Evolutionary conservation across 2,888 invertebrate genomes (phyloP).

Genomic region (Malacosoma neustria): DNA sequence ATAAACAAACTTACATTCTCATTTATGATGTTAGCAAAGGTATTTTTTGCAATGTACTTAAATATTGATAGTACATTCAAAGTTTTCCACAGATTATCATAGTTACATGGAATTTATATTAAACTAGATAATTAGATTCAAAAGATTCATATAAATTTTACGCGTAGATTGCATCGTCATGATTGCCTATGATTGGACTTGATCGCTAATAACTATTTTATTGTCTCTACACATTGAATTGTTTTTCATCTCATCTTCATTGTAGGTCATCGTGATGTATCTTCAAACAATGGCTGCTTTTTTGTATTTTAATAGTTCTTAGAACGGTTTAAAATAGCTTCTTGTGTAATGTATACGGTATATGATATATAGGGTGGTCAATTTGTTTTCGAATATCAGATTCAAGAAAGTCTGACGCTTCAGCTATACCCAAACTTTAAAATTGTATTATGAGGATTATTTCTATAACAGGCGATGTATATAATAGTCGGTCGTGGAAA

Average conservation of each 20-base stretch:
- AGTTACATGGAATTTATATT: too few relatives aligned
- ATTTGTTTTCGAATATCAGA: neutral
- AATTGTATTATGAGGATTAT: too few relatives aligned
- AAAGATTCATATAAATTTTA: conserved; percentile 51
- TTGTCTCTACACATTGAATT: conserved; percentile 54
- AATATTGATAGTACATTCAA: too few relatives aligned
- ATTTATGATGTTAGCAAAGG: too few relatives aligned
- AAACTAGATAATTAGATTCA: too few relatives aligned
- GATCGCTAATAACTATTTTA: conserved; percentile 46
- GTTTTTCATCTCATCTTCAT: conserved; percentile 29
- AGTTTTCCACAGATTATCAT: too few relatives aligned
- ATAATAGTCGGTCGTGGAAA: too few relatives aligned
- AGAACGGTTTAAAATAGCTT: conserved; percentile 24
- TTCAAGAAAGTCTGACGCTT: too few relatives aligned
- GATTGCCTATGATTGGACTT: conserved; percentile 47
- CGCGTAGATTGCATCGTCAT: conserved; percentile 47
- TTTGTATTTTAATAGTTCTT: conserved; percentile 9
- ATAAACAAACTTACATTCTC: too few relatives aligned
- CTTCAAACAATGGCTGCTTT: conserved; percentile 42
- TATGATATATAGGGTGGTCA: neutral
- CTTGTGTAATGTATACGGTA: conserved; percentile 10
- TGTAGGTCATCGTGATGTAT: conserved; percentile 9
- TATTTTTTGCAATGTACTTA: too few relatives aligned
- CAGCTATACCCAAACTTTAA: too few relatives aligned
- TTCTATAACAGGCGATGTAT: too few relatives aligned